phyloP scores from a whole-genome alignment of 2,113 vertebrate genomes.

The Phaethornis superciliosus region DNA sequence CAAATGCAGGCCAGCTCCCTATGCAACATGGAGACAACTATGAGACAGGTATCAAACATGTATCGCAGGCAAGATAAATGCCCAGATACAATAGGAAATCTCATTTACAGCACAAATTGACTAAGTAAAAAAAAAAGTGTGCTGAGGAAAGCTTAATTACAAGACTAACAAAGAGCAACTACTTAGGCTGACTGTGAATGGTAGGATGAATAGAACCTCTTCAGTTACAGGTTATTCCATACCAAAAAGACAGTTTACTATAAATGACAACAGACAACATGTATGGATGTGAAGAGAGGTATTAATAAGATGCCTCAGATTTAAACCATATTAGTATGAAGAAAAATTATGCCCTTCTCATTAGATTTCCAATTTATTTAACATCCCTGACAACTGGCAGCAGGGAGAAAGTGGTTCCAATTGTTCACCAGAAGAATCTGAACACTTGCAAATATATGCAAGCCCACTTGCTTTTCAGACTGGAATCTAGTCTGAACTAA shows the following conservation, averaged over 20 bases:
- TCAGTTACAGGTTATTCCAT: background rate
- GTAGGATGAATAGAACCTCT: background rate
- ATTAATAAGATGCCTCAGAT: background rate
- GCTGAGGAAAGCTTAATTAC: background rate
- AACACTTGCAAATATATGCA: background rate
- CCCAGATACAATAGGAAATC: background rate
- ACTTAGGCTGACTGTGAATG: background rate
- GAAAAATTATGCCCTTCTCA: background rate
- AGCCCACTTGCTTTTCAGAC: background rate
- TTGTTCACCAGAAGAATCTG: background rate
- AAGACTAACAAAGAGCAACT: background rate
- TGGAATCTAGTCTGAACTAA: background rate
- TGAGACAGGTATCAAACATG: background rate
- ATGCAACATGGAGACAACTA: background rate
- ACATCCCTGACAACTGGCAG: background rate
- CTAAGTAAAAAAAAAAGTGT: background rate
- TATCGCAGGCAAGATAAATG: background rate
- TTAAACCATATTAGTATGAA: background rate
- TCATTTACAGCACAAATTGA: background rate
- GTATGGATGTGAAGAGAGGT: background rate
- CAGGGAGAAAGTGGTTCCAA: background rate
- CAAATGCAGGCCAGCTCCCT: background rate
- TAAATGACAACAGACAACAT: background rate
- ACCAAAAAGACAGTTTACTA: background rate
- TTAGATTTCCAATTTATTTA: background rate